Evolutionary conservation across 2,888 invertebrate species (phyloP), one percentile per base, ranked within the genome.

Genomic region (Phortica okadai): DNA sequence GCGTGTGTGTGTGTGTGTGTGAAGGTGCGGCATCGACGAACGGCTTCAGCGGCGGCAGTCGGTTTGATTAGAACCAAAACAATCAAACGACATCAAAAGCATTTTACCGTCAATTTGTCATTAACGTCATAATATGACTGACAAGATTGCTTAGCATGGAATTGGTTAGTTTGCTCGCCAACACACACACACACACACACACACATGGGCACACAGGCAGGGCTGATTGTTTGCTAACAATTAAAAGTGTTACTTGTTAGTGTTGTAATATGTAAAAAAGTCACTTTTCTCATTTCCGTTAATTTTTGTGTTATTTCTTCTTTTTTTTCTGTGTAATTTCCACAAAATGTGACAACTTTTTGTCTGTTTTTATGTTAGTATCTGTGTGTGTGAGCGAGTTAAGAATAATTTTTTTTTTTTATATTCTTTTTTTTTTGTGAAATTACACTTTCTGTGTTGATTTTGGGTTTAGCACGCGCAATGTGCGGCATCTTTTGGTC

Each of bases 91-190:
- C 89, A 82, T 90, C 90, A 90, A 90, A 90, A 83, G 79, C 82
- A 82, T 85, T 88, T 82, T 76, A 84, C 90, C 90, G 90, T 84
- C 91, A 90, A 91, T 91, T 91, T 90, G 91, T 90, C 90, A 90
- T 90, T 89, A 89, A 82, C 83, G 84, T 84, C 84, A 87, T 88
- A 89, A 89, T 88, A 88, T 88, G 70, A 89, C 86, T 88, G 89
- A 89, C 90, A 89, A 85, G 87, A 88, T 89, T 85, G 89, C 84
- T 84, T 83, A 87, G 86, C 88, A 86, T 83, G 88, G 86, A 88
- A 72, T 72, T 72, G 54, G 56, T 25, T 87, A 86, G 81, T 80
- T 80, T 75, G 62, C 50, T 10, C 45, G n/a, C 59, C 21, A 33
- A 14, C 50, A 14, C 3, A 50, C 50, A 50, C 8, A 50, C 66